Evolutionary conservation across 2,113 vertebrate genomes (phyloP).

Genomic region (Herpetotheres cachinnans): DNA sequence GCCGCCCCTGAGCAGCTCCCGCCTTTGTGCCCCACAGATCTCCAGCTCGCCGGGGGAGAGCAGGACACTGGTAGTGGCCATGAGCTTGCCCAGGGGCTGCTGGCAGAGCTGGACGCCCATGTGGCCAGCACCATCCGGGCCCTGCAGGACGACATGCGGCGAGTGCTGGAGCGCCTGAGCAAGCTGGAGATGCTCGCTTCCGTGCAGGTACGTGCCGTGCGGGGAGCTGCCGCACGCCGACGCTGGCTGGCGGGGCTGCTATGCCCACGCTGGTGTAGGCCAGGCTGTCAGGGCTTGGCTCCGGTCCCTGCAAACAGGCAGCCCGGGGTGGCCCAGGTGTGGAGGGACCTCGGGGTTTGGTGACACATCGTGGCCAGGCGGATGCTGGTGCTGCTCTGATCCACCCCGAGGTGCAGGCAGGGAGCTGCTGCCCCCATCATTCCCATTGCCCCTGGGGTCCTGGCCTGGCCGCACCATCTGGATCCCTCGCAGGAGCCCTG

Average conservation of each 20-base stretch:
- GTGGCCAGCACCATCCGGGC: constrained; percentile 78
- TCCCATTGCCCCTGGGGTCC: neutral
- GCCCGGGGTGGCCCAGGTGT: rapidly evolving
- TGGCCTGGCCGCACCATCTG: rapidly evolving
- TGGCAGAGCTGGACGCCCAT: constrained; percentile 70
- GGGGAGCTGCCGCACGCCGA: rapidly evolving
- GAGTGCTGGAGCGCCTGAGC: constrained; percentile 81
- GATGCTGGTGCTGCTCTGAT: neutral
- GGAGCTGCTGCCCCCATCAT: neutral
- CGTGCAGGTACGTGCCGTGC: constrained; percentile 64
- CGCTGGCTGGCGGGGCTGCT: rapidly evolving
- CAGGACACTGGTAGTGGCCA: rapidly evolving
- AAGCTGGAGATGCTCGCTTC: constrained; percentile 77
- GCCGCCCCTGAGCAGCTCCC: rapidly evolving
- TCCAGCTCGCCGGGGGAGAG: rapidly evolving
- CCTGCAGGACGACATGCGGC: constrained; percentile 85
- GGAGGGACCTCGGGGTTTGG: rapidly evolving
- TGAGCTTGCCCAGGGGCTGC: neutral
- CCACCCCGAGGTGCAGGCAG: rapidly evolving
- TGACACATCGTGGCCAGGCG: rapidly evolving
- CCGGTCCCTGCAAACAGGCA: no score
- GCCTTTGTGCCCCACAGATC: neutral
- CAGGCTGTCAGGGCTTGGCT: neutral
- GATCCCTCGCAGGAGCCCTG: rapidly evolving
- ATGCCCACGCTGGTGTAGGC: rapidly evolving